phyloP scores from a whole-genome alignment of 1,140 invertebrate species.

The Drosophila navojoa region DNA sequence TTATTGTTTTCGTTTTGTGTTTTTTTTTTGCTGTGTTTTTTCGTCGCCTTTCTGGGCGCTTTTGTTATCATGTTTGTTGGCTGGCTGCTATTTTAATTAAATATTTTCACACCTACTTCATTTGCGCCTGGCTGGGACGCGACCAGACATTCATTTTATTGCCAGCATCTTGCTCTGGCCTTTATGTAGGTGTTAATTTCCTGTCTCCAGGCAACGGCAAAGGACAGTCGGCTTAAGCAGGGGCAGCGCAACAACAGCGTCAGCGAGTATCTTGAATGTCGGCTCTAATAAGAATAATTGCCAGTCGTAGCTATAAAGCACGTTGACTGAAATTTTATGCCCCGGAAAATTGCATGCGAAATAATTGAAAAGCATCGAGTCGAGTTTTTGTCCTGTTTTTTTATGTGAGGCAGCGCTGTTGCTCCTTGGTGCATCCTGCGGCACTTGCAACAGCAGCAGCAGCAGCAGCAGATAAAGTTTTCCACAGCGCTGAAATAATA shows the following conservation, averaged over 20 bases:
- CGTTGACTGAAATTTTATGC: constrained; percentile 64
- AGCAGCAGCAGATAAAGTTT: constrained; percentile 65
- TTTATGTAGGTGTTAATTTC: constrained; percentile 74
- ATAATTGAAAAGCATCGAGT: constrained; percentile 78
- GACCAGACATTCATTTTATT: constrained; percentile 27
- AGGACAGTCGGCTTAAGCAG: constrained; percentile 6
- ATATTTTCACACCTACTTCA: constrained; percentile 81
- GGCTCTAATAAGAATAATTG: constrained; percentile 76
- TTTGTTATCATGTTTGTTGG: constrained; percentile 50
- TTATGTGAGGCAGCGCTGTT: neutral
- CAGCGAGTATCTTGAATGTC: constrained; percentile 35
- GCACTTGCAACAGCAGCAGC: neutral
- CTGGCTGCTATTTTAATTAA: constrained; percentile 82
- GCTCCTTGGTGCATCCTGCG: constrained; percentile 25
- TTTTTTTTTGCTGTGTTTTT: too few relatives aligned
- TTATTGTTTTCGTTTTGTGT: constrained; percentile 5
- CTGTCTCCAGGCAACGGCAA: constrained; percentile 50
- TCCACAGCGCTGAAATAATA: constrained; percentile 68
- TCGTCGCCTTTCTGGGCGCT: neutral
- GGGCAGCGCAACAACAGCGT: constrained; percentile 18
- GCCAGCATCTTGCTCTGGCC: constrained; percentile 20
- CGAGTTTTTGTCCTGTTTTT: constrained; percentile 50
- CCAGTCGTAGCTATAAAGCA: constrained; percentile 68
- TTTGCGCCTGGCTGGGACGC: constrained; percentile 39
- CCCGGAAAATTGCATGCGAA: constrained; percentile 76